These are phyloP conservation scores for Nasonia longicornis DNA, from an alignment of 1,140 invertebrate genomes.

Conservation along the genomic window DNA sequence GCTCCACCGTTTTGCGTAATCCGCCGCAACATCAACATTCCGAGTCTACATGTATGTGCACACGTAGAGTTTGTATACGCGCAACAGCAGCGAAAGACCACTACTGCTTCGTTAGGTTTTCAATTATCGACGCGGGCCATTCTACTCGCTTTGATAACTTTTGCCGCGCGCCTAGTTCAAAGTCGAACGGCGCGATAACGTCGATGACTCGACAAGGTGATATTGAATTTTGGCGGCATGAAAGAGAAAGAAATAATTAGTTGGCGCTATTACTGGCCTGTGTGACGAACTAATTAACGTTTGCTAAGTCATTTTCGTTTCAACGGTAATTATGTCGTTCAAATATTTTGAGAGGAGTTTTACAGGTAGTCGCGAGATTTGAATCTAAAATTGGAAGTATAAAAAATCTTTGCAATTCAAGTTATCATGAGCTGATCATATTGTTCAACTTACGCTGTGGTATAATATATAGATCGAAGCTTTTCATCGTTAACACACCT, in stretches of 20 bases:
- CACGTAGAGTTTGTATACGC: background rate
- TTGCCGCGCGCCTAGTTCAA: background rate
- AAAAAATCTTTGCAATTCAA: too few species aligned
- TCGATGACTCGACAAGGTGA: background rate
- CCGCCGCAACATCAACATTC: conserved; percentile 15
- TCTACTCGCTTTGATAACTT: conserved; percentile 22
- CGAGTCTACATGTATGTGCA: background rate
- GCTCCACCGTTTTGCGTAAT: conserved; percentile 1
- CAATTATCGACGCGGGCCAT: background rate
- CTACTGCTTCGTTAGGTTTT: conserved; percentile 20
- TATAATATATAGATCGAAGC: too few species aligned
- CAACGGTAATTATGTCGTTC: background rate
- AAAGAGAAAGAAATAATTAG: background rate
- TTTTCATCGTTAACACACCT: too few species aligned
- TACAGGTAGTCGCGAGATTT: background rate
- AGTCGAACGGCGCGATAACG: background rate
- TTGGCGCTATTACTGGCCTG: too few species aligned
- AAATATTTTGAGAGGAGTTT: too few species aligned
- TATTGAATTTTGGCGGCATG: background rate
- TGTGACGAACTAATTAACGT: background rate
- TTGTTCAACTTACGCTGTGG: too few species aligned
- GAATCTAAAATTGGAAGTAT: too few species aligned
- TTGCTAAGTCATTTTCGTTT: background rate
- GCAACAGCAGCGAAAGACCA: background rate
- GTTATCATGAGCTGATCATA: too few species aligned